Conservation (phyloP, 2,797 vertebrate genomes). For the Rhincodon typus region DNA sequence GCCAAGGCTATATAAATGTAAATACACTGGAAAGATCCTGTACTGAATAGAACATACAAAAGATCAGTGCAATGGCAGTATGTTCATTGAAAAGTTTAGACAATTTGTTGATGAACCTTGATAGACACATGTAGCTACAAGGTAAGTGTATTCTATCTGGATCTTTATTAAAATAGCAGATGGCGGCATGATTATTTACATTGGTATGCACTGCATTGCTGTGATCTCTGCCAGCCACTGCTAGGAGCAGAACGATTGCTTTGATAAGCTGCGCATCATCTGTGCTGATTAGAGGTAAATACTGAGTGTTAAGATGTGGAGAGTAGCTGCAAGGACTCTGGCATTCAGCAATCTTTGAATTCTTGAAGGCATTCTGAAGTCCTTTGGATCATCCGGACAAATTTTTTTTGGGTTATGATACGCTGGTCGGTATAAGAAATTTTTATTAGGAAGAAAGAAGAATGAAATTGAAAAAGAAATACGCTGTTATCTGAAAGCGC, state of each 20-base stretch:
- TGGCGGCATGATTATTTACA: background rate
- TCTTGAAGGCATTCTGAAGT: background rate
- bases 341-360: background rate
- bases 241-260: background rate
- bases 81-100: background rate
- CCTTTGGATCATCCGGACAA: background rate
- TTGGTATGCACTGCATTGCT: background rate
- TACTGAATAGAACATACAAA: background rate
- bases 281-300: background rate
- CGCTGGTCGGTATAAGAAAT: background rate
- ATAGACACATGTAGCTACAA: background rate
- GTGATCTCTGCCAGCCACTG: background rate
- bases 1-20: background rate
- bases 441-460: background rate
- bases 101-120: background rate
- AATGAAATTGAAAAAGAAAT: background rate
- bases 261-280: background rate
- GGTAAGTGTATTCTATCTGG: background rate
- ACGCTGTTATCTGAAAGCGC: background rate
- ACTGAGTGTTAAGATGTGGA: background rate
- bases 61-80: background rate
- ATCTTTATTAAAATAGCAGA: background rate
- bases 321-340: background rate
- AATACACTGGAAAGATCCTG: background rate
- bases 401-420: background rate